Evolutionary conservation across 2,888 invertebrate species (phyloP), one percentile per base, ranked within the genome.

Genomic region (Aelia acuminata): DNA sequence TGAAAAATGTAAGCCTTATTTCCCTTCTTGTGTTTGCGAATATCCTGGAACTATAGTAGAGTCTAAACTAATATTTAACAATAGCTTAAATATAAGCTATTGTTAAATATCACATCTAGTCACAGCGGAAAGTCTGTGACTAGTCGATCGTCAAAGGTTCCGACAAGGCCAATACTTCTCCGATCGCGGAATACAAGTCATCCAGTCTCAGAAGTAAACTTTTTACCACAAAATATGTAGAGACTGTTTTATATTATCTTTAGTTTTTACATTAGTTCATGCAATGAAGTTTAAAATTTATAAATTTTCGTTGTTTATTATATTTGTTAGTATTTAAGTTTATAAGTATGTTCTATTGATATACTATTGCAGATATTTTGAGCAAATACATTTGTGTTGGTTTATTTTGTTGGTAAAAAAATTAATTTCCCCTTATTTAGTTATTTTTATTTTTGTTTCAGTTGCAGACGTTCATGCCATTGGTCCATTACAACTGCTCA

Each of bases 401-500:
- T n/a, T n/a, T n/a, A n/a, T n/a, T n/a, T n/a, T n/a, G n/a, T n/a
- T n/a, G n/a, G n/a, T n/a, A n/a, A n/a, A n/a, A n/a, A n/a, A n/a
- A 57, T 57, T 5, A 8, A 43, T 75, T 75, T 35, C 39, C 39
- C 39, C 5, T 3, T 7, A 75, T 80, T 80, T 43, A 80, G 22
- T 20, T 39, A 31, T 49, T 39, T 57, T 11, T 26, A 90, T 89
- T 91, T 89, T 92, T 91, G 91, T 94, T 95, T 39, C 95, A 96
- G 96, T 94, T 96, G 92, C 93, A 94, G 89, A 93, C 94, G 89
- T 95, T 96, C 92, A 93, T 95, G 91, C 95, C 95, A 0, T 93
- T 97, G 89, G 94, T 97, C 88, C 94, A 96, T 90, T 95, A 95
- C 91, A 95, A 96, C 87, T 98, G 98, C 92, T 97, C 97, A 8